phyloP scores from a whole-genome alignment of 2,797 vertebrate species.

The Anas bernieri region DNA sequence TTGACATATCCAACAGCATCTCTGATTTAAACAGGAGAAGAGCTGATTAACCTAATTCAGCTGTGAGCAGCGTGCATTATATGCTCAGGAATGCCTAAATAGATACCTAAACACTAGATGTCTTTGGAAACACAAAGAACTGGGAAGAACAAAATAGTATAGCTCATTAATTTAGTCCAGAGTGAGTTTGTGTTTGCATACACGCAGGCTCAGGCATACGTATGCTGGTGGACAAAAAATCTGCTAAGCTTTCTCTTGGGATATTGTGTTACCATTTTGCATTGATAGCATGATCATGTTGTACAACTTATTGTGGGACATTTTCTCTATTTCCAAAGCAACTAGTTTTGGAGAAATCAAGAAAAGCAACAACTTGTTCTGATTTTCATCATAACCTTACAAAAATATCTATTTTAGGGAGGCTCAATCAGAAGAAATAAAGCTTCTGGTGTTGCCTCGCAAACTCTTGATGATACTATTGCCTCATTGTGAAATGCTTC shows the following conservation, averaged over 20 bases:
- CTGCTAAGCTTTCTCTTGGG: neutral
- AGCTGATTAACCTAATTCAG: neutral
- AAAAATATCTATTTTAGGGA: neutral
- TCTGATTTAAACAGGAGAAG: neutral
- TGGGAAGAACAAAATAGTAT: neutral
- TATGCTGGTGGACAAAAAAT: rapidly evolving
- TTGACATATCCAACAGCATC: neutral
- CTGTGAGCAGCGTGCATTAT: neutral
- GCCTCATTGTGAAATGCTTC: conserved; percentile 1
- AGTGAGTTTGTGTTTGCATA: neutral
- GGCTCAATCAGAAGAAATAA: neutral
- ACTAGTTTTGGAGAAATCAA: neutral
- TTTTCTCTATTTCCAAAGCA: neutral
- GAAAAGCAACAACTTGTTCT: neutral
- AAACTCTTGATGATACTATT: neutral
- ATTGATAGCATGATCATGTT: neutral
- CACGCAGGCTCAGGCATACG: neutral
- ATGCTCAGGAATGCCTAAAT: neutral
- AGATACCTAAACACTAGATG: neutral
- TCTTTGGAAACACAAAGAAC: neutral
- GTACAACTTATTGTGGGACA: neutral
- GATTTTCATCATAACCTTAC: neutral
- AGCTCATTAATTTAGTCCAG: neutral
- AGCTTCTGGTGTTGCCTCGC: neutral
- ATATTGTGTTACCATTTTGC: neutral